Percentiles rank a stretch among this genome's conserved stretches.
Evolutionary conservation across 2,888 invertebrate species (phyloP).

Genomic region (Alviniconcha strummeri): DNA sequence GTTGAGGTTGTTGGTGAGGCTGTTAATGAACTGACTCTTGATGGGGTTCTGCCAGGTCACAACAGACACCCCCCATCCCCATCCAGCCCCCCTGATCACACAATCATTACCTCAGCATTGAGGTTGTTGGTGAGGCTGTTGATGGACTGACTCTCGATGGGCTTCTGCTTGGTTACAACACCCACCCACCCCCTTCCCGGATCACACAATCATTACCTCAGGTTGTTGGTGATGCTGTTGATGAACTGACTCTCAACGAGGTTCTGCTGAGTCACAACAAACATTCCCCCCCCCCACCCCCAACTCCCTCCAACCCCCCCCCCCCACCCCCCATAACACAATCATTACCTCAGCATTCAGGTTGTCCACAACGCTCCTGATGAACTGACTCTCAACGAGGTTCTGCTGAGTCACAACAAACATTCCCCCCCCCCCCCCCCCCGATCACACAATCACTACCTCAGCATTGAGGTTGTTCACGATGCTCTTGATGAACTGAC

Average conservation of each 20-base stretch:
- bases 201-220: no score
- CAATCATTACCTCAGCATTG: constrained; percentile 94
- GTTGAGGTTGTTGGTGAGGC: constrained; percentile 96
- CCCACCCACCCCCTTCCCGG: no score
- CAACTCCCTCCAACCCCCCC: no score
- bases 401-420: constrained; percentile 65
- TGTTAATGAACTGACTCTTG: constrained; percentile 95
- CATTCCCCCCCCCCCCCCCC: no score
- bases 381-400: constrained; percentile 98
- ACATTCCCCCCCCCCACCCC: no score
- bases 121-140: constrained; percentile 94
- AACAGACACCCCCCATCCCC: constrained; percentile 80
- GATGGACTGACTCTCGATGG: constrained; percentile 98
- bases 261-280: constrained; percentile 67
- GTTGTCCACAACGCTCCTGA: no score
- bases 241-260: constrained; percentile 99
- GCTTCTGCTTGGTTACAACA: constrained; percentile 97
- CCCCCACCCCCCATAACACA: no score
- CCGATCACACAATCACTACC: no score
- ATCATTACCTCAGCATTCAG: no score
- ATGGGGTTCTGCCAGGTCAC: constrained; percentile 98
- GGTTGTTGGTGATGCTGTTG: no score
- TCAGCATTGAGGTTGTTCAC: no score
- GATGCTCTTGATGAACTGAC: constrained; percentile 89
- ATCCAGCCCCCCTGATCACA: no score